Evolutionary conservation across 2,113 vertebrate species (phyloP).

Genomic region (Cyphomyrus plagiostoma): DNA sequence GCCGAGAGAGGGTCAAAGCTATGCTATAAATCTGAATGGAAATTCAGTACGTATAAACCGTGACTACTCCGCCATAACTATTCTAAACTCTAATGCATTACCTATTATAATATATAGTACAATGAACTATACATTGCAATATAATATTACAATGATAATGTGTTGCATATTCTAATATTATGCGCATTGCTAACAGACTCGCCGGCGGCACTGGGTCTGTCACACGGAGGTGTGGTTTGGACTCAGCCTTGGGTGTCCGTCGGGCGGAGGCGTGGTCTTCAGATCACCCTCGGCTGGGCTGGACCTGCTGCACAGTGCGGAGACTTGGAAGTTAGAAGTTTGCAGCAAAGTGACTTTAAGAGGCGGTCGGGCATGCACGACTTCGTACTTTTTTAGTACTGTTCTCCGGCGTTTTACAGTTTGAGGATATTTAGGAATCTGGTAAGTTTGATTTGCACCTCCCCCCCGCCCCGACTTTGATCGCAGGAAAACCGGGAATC

Average conservation of each 20-base stretch:
- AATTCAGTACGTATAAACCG: background rate
- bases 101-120: background rate
- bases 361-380: background rate
- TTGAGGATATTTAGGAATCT: background rate
- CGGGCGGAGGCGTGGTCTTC: background rate
- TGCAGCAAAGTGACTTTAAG: background rate
- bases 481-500: background rate
- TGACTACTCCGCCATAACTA: background rate
- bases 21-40: background rate
- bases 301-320: background rate
- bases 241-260: background rate
- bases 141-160: background rate
- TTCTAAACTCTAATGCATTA: background rate
- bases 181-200: background rate
- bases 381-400: background rate
- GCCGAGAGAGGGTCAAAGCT: background rate
- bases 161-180: background rate
- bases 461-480: background rate
- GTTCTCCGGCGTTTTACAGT: background rate
- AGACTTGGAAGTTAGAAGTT: background rate
- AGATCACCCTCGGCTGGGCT: background rate
- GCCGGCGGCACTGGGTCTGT: background rate
- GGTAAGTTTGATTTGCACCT: conserved; percentile 9
- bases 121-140: background rate
- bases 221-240: background rate